Conservation (phyloP, 2,888 invertebrate genomes). For the Drosophila putrida region DNA sequence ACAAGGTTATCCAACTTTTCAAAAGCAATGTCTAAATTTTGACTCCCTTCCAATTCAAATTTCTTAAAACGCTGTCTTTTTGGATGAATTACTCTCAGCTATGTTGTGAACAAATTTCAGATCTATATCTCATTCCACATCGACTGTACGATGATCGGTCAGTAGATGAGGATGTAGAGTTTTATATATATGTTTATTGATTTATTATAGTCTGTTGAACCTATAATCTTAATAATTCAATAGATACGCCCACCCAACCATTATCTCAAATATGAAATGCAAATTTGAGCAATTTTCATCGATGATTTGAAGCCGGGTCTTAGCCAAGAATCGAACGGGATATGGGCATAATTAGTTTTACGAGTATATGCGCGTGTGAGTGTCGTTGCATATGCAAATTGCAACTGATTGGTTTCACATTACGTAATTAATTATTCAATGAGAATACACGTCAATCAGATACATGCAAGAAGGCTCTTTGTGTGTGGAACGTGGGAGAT, state of each 20-base stretch:
- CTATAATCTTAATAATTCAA: too few relatives aligned
- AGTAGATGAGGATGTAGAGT: too few relatives aligned
- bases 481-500: constrained; percentile 19
- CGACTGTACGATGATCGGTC: too few relatives aligned
- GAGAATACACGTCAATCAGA: constrained; percentile 76
- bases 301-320: constrained; percentile 12
- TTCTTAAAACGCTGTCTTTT: too few relatives aligned
- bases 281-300: constrained; percentile 67
- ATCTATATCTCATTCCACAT: too few relatives aligned
- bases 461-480: constrained; percentile 43
- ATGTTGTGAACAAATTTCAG: too few relatives aligned
- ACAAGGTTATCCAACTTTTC: too few relatives aligned
- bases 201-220: too few relatives aligned
- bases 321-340: constrained; percentile 29
- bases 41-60: too few relatives aligned
- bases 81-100: too few relatives aligned
- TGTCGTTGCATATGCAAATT: constrained; percentile 77
- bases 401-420: constrained; percentile 75
- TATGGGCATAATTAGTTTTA: constrained; percentile 49
- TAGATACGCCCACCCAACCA: not conserved
- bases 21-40: too few relatives aligned
- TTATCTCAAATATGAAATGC: constrained; percentile 46
- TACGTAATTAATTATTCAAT: constrained; percentile 79
- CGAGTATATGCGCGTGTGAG: constrained; percentile 37
- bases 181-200: too few relatives aligned